Conservation (phyloP, 2,113 vertebrate species). For the Cyprinus carpio region DNA sequence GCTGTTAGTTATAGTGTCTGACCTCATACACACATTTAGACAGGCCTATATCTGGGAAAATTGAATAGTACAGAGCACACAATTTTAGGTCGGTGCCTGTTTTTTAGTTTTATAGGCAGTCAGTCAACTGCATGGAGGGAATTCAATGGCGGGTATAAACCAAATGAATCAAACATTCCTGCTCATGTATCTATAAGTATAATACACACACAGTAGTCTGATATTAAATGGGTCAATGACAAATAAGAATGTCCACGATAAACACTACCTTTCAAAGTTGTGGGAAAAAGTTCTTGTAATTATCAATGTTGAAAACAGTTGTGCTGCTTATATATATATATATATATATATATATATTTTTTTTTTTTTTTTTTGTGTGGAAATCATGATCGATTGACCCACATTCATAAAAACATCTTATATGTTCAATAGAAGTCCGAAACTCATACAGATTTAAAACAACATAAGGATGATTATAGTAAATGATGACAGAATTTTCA, state of each 20-base stretch:
- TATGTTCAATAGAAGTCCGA: no score
- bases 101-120: not conserved
- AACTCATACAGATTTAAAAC: no score
- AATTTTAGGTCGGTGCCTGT: not conserved
- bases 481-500: no score
- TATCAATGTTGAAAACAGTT: no score
- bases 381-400: no score
- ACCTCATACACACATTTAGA: slow-evolving; percentile 8
- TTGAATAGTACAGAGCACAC: not conserved
- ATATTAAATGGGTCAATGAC: not conserved
- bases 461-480: no score
- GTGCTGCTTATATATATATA: no score
- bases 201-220: not conserved
- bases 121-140: not conserved
- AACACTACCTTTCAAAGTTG: no score
- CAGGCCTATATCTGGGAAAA: slow-evolving; percentile 11
- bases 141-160: not conserved
- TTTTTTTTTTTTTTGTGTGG: no score
- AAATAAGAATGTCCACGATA: not conserved
- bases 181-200: not conserved
- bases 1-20: slow-evolving; percentile 18
- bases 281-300: no score
- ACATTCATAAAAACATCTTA: no score
- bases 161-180: not conserved
- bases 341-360: no score